These are phyloP conservation scores for Notolepis coatsorum DNA, from an alignment of 2,797 vertebrate genomes.

Conservation along the genomic window DNA sequence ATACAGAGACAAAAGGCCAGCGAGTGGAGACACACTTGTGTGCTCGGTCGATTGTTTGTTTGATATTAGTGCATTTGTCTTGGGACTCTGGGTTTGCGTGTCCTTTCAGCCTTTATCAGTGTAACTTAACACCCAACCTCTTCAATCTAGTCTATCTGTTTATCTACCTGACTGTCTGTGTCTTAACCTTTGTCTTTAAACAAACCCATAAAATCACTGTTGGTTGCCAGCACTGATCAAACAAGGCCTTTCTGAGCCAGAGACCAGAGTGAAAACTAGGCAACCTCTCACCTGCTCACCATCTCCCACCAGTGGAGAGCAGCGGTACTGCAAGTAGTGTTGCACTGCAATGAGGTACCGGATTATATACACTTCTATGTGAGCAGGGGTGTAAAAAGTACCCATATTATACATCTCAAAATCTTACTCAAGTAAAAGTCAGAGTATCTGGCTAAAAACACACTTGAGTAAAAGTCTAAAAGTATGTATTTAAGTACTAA, in stretches of 20 bases:
- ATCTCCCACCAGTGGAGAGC: conserved; percentile 78
- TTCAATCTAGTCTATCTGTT: conserved; percentile 64
- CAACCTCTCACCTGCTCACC: conserved; percentile 57
- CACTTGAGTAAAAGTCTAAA: too few relatives aligned
- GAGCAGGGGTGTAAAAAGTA: neutral
- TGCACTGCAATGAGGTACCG: neutral
- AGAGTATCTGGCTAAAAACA: neutral
- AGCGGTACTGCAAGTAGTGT: conserved; percentile 12
- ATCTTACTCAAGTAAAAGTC: neutral
- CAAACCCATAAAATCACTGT: conserved; percentile 74
- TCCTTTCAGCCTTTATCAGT: conserved; percentile 56
- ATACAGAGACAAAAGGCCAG: conserved; percentile 24
- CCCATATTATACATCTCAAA: too few relatives aligned
- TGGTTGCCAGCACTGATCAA: conserved; percentile 65
- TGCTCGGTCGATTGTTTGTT: conserved; percentile 35
- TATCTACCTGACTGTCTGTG: conserved; percentile 63
- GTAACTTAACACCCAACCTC: conserved; percentile 55
- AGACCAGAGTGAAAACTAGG: conserved; percentile 41
- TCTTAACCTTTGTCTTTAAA: conserved; percentile 74
- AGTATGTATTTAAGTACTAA: too few relatives aligned
- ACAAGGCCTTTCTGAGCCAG: conserved; percentile 43
- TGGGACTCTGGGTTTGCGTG: conserved; percentile 55
- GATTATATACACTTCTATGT: neutral
- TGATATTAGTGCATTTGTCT: conserved; percentile 48
- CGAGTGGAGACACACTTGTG: conserved; percentile 38